Evolutionary conservation across 2,888 invertebrate genomes (phyloP), one percentile per base, ranked within the genome.

Genomic region (Leucophenga maculata): DNA sequence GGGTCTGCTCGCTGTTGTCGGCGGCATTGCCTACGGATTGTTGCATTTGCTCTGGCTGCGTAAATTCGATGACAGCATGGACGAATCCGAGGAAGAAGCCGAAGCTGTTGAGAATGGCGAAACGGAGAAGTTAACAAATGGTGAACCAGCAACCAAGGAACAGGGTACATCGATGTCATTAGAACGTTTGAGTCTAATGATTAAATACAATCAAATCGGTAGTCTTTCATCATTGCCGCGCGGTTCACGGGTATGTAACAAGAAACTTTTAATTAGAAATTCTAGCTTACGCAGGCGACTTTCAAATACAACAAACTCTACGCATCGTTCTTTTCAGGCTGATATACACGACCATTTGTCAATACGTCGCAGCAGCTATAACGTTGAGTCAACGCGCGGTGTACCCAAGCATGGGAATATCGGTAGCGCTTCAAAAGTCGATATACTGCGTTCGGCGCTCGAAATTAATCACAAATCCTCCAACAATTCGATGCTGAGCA

Each of bases 191-290:
- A 93, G 93, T 84, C 90, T 94, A 78, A 92, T 94, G 89, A 93
- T 93, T 4, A 91, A 94, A 77, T 94, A 92, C 86, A 94, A 94
- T 85, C 94, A 93, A 75, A 91, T 94, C 69, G 94, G 94, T 59
- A 94, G 94, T 39, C 87, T 94, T 62, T 92, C 93, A 73, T 94
- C 94, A 0, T 84, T 94, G 76, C 93, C 93, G 0, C 89, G 93
- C 79, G 91, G 91, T 60, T 92, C 92, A 3, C 88, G 92, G 70
- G 91, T 92, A 67, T 88, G 90, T 85, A 89, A 20, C 46, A 59
- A 31, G 9, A 71, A 76, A 71, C 55, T 73, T 76, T 75, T 78
- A 78, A 77, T 78, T 77, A 74, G 72, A 75, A 78, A 73, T 78
- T 71, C 69, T 18, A 16, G 3, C 44, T 3, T 66, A 20, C 69